phyloP scores from a whole-genome alignment of 2,797 vertebrate species.

The Poecilia velifera region DNA sequence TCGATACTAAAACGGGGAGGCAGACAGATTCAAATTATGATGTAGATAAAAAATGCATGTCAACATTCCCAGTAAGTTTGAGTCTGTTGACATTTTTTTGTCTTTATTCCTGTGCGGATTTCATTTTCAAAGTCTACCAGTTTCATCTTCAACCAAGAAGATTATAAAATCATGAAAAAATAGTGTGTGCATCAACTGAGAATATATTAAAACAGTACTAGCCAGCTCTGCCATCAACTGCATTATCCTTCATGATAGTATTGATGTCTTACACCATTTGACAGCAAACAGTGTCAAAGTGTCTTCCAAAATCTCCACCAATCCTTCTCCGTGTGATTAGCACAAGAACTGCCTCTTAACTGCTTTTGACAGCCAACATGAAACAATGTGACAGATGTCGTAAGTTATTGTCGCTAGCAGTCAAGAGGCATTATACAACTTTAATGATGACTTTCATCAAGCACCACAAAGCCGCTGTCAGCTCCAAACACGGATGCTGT shows the following conservation, averaged over 20 bases:
- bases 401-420: slow-evolving; percentile 71
- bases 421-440: slow-evolving; percentile 73
- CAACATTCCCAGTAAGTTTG: slow-evolving; percentile 25
- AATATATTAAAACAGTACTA: slow-evolving; percentile 33
- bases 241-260: slow-evolving; percentile 52
- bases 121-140: not conserved
- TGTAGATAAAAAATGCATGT: slow-evolving; percentile 38
- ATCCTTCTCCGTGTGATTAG: slow-evolving; percentile 68
- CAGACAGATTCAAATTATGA: slow-evolving; percentile 47
- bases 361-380: slow-evolving; percentile 72
- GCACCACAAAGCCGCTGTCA: slow-evolving; percentile 52
- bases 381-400: slow-evolving; percentile 73
- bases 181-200: slow-evolving; percentile 2
- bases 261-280: slow-evolving; percentile 53
- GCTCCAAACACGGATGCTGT: slow-evolving; percentile 33
- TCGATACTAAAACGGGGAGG: slow-evolving; percentile 41
- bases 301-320: slow-evolving; percentile 61
- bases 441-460: slow-evolving; percentile 76
- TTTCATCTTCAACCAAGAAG: slow-evolving; percentile 14
- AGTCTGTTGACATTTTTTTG: slow-evolving; percentile 19
- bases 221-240: slow-evolving; percentile 25
- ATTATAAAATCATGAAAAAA: not conserved
- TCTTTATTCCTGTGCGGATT: slow-evolving; percentile 15
- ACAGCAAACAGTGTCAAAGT: slow-evolving; percentile 60
- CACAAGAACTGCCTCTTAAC: slow-evolving; percentile 60